These are phyloP conservation scores for Mesorhabditis spiculigera DNA, from an alignment of 2,888 invertebrate species.

Conservation along the genomic window DNA sequence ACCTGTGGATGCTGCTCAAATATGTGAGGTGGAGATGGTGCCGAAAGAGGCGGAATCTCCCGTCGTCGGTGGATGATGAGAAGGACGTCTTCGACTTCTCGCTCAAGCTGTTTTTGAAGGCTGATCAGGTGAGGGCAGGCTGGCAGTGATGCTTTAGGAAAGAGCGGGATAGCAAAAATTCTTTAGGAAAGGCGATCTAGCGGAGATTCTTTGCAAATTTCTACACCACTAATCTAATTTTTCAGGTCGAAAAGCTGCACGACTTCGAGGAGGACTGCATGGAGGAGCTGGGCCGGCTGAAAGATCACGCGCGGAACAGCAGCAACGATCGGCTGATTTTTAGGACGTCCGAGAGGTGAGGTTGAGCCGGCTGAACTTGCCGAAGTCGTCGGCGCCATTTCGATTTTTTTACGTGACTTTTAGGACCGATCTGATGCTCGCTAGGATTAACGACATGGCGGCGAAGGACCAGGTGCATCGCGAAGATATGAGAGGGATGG, in stretches of 20 bases:
- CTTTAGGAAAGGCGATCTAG: constrained; percentile 9
- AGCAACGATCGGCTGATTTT: constrained; percentile 61
- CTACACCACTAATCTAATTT: constrained; percentile 71
- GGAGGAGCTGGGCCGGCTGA: constrained; percentile 84
- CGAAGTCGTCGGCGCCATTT: too few relatives aligned
- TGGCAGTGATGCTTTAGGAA: too few relatives aligned
- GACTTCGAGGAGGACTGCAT: constrained; percentile 96
- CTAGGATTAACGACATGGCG: constrained; percentile 61
- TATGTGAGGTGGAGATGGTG: constrained; percentile 26
- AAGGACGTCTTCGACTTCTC: constrained; percentile 43
- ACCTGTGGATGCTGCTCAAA: constrained; percentile 40
- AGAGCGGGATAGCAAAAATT: too few relatives aligned
- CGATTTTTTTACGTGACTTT: too few relatives aligned
- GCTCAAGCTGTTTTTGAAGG: constrained; percentile 42
- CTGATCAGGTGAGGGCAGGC: too few relatives aligned
- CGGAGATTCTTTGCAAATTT: neutral
- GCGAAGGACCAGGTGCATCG: constrained; percentile 41
- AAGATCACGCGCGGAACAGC: constrained; percentile 66
- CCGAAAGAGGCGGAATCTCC: constrained; percentile 64
- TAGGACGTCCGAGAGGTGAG: constrained; percentile 61
- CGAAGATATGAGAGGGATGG: constrained; percentile 40
- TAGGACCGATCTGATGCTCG: constrained; percentile 59
- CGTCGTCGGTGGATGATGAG: constrained; percentile 9
- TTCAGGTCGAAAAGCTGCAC: constrained; percentile 87
- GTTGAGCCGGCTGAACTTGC: neutral